Base-by-base conservation (phyloP, 1,140 invertebrate species). In the Hylaeus anthracinus region DNA sequence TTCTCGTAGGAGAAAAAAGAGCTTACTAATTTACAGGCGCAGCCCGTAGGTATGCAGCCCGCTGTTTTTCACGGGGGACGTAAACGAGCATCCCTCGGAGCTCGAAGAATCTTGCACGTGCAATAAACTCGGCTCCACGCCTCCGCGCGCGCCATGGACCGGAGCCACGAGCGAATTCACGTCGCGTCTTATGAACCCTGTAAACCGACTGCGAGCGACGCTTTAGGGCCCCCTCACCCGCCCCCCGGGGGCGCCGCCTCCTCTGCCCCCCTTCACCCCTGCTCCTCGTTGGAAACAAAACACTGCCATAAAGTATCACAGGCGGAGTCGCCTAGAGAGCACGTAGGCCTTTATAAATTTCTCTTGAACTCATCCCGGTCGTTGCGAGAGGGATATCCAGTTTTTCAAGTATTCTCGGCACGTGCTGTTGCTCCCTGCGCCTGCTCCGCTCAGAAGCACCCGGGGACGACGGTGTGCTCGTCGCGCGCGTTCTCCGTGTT, bases 261-360 rank as follows among this genome's bases (percentile, higher is more conserved):
- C 9, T 8, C 1, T 10, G 51, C 6, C 51, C 65, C 56, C 3
- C 43, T n/a, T 26, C 26, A 26, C 26, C 43, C 26, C 63, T 48
- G 37, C 65, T 74, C 39, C 71, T n/a, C 56, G 45, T 69, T 81
- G 85, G 85, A 90, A 89, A 91, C 90, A 90, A 89, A 91, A 90
- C 88, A 90, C 88, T 87, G 69, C 87, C 81, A 88, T 90, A 90
- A 91, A 90, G 86, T 89, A 89, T 88, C 88, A 84, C 86, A 77
- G 82, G 79, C 83, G 37, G 72, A 63, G 64, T 43, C 37, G 64
- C 81, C 78, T 79, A 61, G 78, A 88, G 87, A 88, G 88, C 89
- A 91, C 90, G 87, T 90, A 91, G 90, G 89, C 91, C 86, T 92
- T 92, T 92, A 92, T 92, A 92, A 92, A 92, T 92, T 92, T 92